Evolutionary conservation across 2,888 invertebrate species (phyloP).

Genomic region (Lasioglossum leucozonium): DNA sequence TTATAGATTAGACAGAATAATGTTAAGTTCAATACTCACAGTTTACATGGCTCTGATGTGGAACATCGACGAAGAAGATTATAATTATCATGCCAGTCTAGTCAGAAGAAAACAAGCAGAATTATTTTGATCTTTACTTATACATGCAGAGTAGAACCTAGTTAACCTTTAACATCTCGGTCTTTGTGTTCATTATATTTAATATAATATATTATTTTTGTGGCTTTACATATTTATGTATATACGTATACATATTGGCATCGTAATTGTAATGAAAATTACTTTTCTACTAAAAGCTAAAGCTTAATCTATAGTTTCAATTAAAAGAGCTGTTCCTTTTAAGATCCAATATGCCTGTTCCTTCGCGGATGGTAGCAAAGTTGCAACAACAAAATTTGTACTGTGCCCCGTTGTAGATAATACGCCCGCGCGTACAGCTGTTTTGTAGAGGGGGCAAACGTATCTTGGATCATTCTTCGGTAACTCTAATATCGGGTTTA

Average conservation of each 20-base stretch:
- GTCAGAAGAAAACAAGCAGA: constrained; percentile 84
- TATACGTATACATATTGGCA: neutral
- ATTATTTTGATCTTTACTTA: constrained; percentile 40
- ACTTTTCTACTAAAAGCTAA: neutral
- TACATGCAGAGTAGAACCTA: neutral
- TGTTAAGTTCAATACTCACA: constrained; percentile 86
- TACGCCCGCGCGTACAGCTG: constrained; percentile 93
- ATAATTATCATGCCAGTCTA: constrained; percentile 86
- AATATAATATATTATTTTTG: constrained; percentile 20
- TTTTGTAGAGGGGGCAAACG: constrained; percentile 94
- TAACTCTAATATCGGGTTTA: constrained; percentile 88
- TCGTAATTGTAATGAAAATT: constrained; percentile 1
- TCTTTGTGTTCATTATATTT: constrained; percentile 31
- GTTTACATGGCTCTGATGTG: constrained; percentile 87
- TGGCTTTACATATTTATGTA: neutral
- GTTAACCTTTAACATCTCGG: neutral
- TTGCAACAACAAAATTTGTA: constrained; percentile 94
- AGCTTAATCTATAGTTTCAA: constrained; percentile 90
- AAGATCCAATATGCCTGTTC: constrained; percentile 93
- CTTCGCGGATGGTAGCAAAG: constrained; percentile 89
- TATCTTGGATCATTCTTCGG: constrained; percentile 88
- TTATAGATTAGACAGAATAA: constrained; percentile 86
- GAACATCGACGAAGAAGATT: constrained; percentile 87
- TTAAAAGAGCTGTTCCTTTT: constrained; percentile 94
- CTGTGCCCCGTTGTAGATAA: constrained; percentile 97